Percentiles rank a stretch among this genome's conserved stretches.
These are phyloP conservation scores for Watsonalla binaria DNA, from an alignment of 2,888 invertebrate genomes.

Conservation along the genomic window DNA sequence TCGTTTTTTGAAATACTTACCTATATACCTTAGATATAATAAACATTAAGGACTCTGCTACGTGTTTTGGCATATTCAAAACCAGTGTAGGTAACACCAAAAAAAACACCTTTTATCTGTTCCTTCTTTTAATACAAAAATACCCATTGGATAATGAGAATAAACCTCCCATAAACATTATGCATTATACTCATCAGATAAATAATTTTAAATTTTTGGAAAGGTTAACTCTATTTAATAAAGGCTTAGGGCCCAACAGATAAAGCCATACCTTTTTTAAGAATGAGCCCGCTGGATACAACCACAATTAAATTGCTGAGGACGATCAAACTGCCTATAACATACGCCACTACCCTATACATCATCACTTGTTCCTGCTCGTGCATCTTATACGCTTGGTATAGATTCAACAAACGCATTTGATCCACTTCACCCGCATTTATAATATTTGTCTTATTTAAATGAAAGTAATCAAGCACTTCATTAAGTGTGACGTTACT, in stretches of 20 bases:
- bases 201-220: too few relatives aligned
- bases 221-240: neutral
- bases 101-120: too few relatives aligned
- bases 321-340: conserved; percentile 76
- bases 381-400: conserved; percentile 49
- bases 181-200: too few relatives aligned
- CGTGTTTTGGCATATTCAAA: too few relatives aligned
- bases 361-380: conserved; percentile 62
- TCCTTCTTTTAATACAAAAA: too few relatives aligned
- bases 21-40: too few relatives aligned
- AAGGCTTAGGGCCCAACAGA: neutral
- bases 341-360: conserved; percentile 76
- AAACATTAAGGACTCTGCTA: too few relatives aligned
- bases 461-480: conserved; percentile 42
- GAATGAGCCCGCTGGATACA: conserved; percentile 81
- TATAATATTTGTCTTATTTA: conserved; percentile 36
- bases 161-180: too few relatives aligned
- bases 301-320: conserved; percentile 80
- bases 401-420: conserved; percentile 41
- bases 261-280: conserved; percentile 75
- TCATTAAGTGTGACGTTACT: conserved; percentile 35
- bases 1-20: too few relatives aligned
- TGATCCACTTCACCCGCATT: conserved; percentile 50
- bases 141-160: too few relatives aligned
- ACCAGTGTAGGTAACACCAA: too few relatives aligned